These are phyloP conservation scores for Plagodis pulveraria DNA, from an alignment of 2,888 invertebrate genomes.

Conservation along the genomic window DNA sequence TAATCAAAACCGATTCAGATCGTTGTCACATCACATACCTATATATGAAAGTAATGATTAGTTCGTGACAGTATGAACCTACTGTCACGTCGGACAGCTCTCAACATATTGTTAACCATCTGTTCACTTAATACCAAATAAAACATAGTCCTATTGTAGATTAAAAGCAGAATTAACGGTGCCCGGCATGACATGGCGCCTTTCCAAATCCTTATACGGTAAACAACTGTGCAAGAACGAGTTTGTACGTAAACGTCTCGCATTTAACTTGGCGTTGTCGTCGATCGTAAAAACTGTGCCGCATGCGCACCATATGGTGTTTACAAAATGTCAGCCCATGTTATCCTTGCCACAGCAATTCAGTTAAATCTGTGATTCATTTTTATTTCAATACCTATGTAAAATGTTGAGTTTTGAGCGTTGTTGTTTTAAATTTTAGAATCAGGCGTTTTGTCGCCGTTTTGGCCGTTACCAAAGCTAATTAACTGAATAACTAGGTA, in stretches of 20 bases:
- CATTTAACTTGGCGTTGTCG: slow-evolving; percentile 48
- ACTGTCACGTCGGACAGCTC: too few relatives aligned
- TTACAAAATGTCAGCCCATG: slow-evolving; percentile 47
- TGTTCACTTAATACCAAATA: slow-evolving; percentile 49
- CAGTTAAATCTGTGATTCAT: slow-evolving; percentile 6
- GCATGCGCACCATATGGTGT: slow-evolving; percentile 68
- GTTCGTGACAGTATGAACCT: too few relatives aligned
- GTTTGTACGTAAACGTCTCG: slow-evolving; percentile 50
- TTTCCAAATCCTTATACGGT: slow-evolving; percentile 70
- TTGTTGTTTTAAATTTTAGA: too few relatives aligned
- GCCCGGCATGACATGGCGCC: slow-evolving; percentile 59
- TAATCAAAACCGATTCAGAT: too few relatives aligned
- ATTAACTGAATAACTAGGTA: too few relatives aligned
- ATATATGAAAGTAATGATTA: too few relatives aligned
- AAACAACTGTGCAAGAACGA: slow-evolving; percentile 52
- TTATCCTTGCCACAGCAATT: slow-evolving; percentile 32
- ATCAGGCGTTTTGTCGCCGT: too few relatives aligned
- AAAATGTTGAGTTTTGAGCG: too few relatives aligned
- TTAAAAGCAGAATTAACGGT: slow-evolving; percentile 60
- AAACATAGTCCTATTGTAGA: slow-evolving; percentile 65
- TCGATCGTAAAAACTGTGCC: slow-evolving; percentile 60
- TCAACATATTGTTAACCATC: slow-evolving; percentile 43
- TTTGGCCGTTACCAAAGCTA: neutral
- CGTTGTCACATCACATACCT: too few relatives aligned
- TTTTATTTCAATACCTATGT: too few relatives aligned